These are phyloP conservation scores for Rhogogaster chlorosoma DNA, from an alignment of 2,888 invertebrate genomes.

Conservation along the genomic window DNA sequence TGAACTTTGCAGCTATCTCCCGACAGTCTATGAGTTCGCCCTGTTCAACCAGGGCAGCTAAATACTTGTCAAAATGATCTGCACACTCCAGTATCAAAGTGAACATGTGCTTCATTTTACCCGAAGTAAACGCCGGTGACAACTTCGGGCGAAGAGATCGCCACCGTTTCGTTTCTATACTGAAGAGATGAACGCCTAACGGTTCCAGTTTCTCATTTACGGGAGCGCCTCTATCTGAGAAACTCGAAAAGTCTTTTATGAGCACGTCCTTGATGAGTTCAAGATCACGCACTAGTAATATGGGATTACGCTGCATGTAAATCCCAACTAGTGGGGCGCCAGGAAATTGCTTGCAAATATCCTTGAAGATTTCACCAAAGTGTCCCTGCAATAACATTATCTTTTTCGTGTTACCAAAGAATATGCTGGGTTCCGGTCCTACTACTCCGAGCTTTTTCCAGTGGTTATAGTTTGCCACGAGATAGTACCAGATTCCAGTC, in stretches of 20 bases:
- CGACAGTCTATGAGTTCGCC: slow-evolving; percentile 60
- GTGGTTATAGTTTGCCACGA: slow-evolving; percentile 73
- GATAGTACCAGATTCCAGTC: slow-evolving; percentile 68
- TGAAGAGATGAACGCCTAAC: slow-evolving; percentile 78
- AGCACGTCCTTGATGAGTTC: slow-evolving; percentile 73
- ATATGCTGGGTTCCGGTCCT: slow-evolving; percentile 72
- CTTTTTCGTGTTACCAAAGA: slow-evolving; percentile 78
- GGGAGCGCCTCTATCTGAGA: slow-evolving; percentile 72
- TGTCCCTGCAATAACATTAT: slow-evolving; percentile 68
- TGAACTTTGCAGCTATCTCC: slow-evolving; percentile 73
- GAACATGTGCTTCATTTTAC: slow-evolving; percentile 79
- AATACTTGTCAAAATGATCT: slow-evolving; percentile 74
- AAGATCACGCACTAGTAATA: slow-evolving; percentile 73
- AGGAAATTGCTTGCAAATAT: slow-evolving; percentile 66
- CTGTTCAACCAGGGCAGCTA: slow-evolving; percentile 67
- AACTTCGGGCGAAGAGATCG: slow-evolving; percentile 78
- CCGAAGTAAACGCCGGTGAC: slow-evolving; percentile 79
- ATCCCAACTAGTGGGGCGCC: slow-evolving; percentile 72
- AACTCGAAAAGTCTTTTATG: slow-evolving; percentile 76
- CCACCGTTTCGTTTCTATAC: slow-evolving; percentile 78
- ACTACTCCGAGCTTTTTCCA: slow-evolving; percentile 76
- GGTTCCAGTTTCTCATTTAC: slow-evolving; percentile 77
- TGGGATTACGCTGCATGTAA: slow-evolving; percentile 71
- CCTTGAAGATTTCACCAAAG: slow-evolving; percentile 71
- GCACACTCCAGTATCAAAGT: slow-evolving; percentile 78